A percentile compares a stretch with the other conserved stretches of the same genome.
phyloP scores from a whole-genome alignment of 2,113 vertebrate species.

The Epinephelus fuscoguttatus region DNA sequence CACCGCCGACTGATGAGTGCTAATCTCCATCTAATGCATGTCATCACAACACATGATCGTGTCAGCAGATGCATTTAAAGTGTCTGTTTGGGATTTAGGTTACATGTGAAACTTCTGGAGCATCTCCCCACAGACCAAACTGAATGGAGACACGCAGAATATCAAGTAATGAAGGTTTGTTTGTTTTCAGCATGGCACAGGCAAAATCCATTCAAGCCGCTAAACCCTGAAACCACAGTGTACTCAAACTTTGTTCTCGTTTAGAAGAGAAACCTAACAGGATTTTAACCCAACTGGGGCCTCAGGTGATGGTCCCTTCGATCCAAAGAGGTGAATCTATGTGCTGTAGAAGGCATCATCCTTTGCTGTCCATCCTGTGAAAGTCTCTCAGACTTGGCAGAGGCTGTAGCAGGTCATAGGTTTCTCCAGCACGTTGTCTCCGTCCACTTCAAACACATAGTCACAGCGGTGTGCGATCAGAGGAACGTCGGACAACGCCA shows the following conservation, averaged over 20 bases:
- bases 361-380: background rate
- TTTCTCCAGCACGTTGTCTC: conserved; percentile 82
- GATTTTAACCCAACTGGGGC: background rate
- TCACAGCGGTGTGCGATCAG: conserved; percentile 81
- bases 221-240: conserved; percentile 5
- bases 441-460: conserved; percentile 83
- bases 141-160: conserved; percentile 10
- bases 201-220: conserved; percentile 26
- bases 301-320: conserved; percentile 3
- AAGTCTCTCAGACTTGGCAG: conserved; percentile 82
- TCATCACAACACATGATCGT: background rate
- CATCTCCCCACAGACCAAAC: conserved; percentile 6
- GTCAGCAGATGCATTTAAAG: conserved; percentile 3
- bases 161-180: conserved; percentile 54
- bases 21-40: background rate
- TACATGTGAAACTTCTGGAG: conserved; percentile 5
- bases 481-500: conserved; percentile 77
- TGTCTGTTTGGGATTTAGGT: conserved; percentile 2
- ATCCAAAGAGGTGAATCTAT: conserved; percentile 16
- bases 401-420: conserved; percentile 83
- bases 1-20: conserved; percentile 14
- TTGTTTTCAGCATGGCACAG: conserved; percentile 68
- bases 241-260: background rate
- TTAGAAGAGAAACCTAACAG: background rate
- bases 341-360: conserved; percentile 61